Conservation (phyloP, 2,113 vertebrate species). For the Nicator chloris region DNA sequence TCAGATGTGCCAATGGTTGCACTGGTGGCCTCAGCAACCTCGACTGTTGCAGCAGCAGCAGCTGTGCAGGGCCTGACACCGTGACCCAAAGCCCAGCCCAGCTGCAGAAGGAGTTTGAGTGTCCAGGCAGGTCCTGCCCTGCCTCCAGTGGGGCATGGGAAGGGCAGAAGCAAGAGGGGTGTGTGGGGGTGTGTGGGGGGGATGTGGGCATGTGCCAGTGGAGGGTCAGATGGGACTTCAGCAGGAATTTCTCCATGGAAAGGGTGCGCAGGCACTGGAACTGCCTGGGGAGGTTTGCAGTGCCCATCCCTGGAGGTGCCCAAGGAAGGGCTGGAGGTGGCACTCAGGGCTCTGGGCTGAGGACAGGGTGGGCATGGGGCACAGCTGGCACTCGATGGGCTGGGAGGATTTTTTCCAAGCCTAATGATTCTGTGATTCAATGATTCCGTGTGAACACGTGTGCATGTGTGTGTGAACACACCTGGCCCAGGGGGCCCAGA, state of each 20-base stretch:
- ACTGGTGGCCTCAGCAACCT: not conserved
- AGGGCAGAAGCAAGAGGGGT: not conserved
- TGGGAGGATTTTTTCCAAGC: not conserved
- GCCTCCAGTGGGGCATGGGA: not conserved
- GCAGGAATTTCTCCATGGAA: not conserved
- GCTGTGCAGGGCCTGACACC: not conserved
- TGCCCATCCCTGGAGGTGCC: not conserved
- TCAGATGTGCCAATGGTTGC: fast-evolving
- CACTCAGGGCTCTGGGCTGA: not conserved
- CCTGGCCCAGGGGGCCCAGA: not conserved
- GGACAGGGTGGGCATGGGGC: fast-evolving
- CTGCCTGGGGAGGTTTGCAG: not conserved
- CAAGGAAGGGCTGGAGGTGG: not conserved
- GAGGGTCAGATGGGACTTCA: not conserved
- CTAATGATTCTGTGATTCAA: not conserved
- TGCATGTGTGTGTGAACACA: fast-evolving
- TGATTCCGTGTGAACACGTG: not conserved
- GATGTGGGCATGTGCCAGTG: not conserved
- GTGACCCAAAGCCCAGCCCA: not conserved
- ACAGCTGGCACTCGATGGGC: fast-evolving
- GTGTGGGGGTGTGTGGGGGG: not conserved
- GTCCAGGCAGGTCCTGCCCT: not conserved
- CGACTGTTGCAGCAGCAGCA: fast-evolving
- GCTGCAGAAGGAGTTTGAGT: not conserved
- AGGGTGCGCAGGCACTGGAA: not conserved